A percentile compares a stretch with the other conserved stretches of the same genome.
phyloP scores from a whole-genome alignment of 2,888 invertebrate genomes.

The Ellobium chinense region DNA sequence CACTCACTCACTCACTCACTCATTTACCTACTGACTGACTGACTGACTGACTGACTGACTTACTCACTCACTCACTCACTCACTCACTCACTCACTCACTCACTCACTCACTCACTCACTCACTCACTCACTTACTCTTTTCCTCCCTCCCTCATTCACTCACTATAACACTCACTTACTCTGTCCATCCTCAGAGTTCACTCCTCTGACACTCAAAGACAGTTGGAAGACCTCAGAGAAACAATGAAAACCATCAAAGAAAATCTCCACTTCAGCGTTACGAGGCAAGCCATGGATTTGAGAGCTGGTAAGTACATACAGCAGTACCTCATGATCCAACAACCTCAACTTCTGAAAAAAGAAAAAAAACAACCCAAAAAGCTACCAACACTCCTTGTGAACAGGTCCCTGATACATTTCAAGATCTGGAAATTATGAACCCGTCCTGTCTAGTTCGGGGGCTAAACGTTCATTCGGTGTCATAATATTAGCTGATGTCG shows the following conservation, averaged over 20 bases:
- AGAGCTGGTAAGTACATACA: constrained; percentile 59
- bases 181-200: neutral
- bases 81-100: neutral
- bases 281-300: constrained; percentile 60
- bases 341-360: no score
- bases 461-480: no score
- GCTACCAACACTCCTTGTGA: no score
- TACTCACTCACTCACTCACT: neutral
- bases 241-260: constrained; percentile 65
- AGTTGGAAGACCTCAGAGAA: constrained; percentile 60
- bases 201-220: constrained; percentile 55
- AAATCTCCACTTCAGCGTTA: constrained; percentile 62
- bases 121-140: neutral
- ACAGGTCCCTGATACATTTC: no score
- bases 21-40: neutral
- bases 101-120: neutral
- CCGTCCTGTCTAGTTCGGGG: no score
- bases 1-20: neutral
- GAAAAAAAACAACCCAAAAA: no score
- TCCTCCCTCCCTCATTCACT: neutral
- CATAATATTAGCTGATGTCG: no score
- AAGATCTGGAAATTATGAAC: no score
- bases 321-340: no score
- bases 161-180: neutral
- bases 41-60: neutral